Evolutionary conservation across 2,888 invertebrate genomes (phyloP).

Genomic region (Sussaba pulchella): DNA sequence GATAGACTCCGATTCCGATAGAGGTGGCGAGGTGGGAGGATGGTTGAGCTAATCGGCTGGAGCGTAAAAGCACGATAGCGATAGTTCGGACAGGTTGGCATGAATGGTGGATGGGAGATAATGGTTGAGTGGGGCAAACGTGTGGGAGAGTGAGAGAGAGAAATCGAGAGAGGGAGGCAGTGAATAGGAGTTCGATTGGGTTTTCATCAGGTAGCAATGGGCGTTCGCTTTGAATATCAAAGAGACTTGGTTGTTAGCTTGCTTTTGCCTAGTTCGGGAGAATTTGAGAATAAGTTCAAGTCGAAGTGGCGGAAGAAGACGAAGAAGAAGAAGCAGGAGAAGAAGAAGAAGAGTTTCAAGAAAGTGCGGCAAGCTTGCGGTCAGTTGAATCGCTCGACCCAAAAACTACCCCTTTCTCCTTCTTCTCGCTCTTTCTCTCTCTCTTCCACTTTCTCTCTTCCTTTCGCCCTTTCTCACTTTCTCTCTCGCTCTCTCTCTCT

Average conservation of each 20-base stretch:
- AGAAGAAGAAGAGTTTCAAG: constrained; percentile 45
- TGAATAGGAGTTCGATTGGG: constrained; percentile 54
- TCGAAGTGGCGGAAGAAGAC: constrained; percentile 3
- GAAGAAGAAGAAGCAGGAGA: constrained; percentile 30
- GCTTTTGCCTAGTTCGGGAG: constrained; percentile 12
- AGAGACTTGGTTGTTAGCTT: constrained; percentile 38
- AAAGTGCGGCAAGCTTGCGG: constrained; percentile 53
- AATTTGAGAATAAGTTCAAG: constrained; percentile 24
- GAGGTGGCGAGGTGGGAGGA: neutral
- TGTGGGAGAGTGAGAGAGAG: neutral
- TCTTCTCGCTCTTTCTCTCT: no score
- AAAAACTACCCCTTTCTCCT: no score
- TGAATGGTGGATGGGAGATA: neutral
- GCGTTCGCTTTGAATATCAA: constrained; percentile 66
- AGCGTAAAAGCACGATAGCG: neutral
- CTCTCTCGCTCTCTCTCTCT: constrained; percentile 17
- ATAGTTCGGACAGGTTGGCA: neutral
- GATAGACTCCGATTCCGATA: neutral
- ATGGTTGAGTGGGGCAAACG: neutral
- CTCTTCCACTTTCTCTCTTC: no score
- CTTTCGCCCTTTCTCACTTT: no score
- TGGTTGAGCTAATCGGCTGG: neutral
- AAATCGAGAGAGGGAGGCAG: no score
- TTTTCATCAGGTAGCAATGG: constrained; percentile 66
- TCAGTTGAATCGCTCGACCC: constrained; percentile 60